Base-by-base conservation (phyloP, 2,888 invertebrate species). In the Andrena dorsata region DNA sequence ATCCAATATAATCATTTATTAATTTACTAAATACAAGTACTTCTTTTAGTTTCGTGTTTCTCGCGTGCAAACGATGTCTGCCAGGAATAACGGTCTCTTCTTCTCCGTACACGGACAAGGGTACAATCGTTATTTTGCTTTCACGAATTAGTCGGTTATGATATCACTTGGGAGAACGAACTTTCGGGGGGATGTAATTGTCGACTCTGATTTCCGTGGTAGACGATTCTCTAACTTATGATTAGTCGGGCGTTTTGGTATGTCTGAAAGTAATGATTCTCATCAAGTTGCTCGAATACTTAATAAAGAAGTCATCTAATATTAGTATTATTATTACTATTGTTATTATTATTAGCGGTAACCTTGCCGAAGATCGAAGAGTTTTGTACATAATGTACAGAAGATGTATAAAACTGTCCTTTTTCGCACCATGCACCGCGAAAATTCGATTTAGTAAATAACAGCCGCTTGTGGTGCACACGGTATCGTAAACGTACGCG, bases 1-100 rank as follows among this genome's bases (percentile, higher is more conserved):
- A 90, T 88, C 86, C 83, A 91, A 90, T 88, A 90, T 89, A 90
- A 90, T 91, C 80, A 86, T 88, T 85, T 84, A 83, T 88, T 89
- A 90, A 89, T 82, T 90, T 88, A 88, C 89, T 91, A 91, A 89
- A 92, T 92, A 92, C 90, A 91, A 89, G 85, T 88, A 84, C 71
- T 85, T 61, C 28, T 74, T 58, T 71, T 75, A 76, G 64, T 75
- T 83, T 76, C 73, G 71, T 49, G 28, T 70, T 71, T 53, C 2
- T 76, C 47, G 47, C 53, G 74, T 49, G 72, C 72, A 30, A 23
- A 69, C 26, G 23, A 65, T 69, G 8, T 53, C 32, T 49, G 79
- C 85, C 61, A 72, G 60, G 61, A 65, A 41, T 41, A 56, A 58
- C 10, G 10, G 66, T 47, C 53, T 75, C 75, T 73, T 77, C 64